phyloP scores from a whole-genome alignment of 2,113 vertebrate species.

The Taurulus bubalis region DNA sequence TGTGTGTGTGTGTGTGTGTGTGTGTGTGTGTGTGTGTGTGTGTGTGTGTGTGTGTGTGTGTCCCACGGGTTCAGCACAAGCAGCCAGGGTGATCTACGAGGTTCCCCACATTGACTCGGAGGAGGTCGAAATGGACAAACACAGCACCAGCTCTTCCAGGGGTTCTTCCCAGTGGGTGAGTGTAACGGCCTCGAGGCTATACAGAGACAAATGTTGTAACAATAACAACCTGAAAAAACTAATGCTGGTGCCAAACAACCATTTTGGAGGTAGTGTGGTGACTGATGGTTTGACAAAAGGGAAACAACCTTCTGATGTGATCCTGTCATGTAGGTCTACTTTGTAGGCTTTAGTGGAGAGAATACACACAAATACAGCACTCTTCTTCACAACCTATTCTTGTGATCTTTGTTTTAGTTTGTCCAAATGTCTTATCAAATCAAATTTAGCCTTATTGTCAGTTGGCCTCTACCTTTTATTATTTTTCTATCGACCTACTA shows the following conservation, averaged over 20 bases:
- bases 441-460: too few species aligned
- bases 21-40: conserved; percentile 15
- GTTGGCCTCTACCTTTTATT: too few species aligned
- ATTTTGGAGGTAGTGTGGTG: not conserved
- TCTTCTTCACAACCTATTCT: too few species aligned
- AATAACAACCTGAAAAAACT: not conserved
- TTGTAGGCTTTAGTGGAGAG: too few species aligned
- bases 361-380: too few species aligned
- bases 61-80: conserved; percentile 14
- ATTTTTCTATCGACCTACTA: too few species aligned
- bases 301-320: too few species aligned
- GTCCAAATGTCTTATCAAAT: too few species aligned
- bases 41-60: conserved; percentile 28
- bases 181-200: not conserved
- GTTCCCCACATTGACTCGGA: conserved; percentile 66
- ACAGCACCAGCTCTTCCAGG: conserved; percentile 66
- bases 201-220: not conserved
- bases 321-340: too few species aligned
- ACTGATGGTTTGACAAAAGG: not conserved
- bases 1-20: conserved; percentile 4
- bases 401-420: too few species aligned
- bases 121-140: conserved; percentile 54
- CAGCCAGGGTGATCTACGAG: conserved; percentile 71
- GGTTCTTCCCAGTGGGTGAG: conserved; percentile 76
- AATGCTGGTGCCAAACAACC: not conserved